These are phyloP conservation scores for Pararge aegeria DNA, from an alignment of 1,140 invertebrate species.

Conservation along the genomic window DNA sequence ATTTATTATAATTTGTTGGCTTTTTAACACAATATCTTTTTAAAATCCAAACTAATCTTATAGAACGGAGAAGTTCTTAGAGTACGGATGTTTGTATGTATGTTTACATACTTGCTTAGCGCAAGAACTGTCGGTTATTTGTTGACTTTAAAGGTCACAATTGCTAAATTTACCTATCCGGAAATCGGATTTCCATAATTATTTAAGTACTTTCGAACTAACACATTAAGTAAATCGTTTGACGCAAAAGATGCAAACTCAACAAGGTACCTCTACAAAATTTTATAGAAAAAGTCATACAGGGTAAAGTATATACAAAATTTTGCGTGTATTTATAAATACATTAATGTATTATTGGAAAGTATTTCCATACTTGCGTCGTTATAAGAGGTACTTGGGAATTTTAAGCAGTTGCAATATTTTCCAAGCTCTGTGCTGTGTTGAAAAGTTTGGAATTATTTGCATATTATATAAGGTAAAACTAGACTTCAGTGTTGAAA, in stretches of 20 bases:
- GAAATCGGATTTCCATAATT: neutral
- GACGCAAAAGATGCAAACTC: too few relatives aligned
- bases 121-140: too few relatives aligned
- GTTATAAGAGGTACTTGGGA: conserved; percentile 3
- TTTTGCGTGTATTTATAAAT: conserved; percentile 19
- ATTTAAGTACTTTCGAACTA: neutral
- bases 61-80: too few relatives aligned
- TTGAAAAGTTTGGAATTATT: conserved; percentile 4
- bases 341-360: conserved; percentile 20
- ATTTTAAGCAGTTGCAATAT: conserved; percentile 14
- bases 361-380: neutral
- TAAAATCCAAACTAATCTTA: too few relatives aligned
- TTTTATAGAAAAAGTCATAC: neutral
- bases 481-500: neutral
- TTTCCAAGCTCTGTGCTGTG: conserved; percentile 2
- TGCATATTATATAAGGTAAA: conserved; percentile 6
- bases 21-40: too few relatives aligned
- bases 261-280: too few relatives aligned
- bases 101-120: too few relatives aligned
- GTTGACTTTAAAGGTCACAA: too few relatives aligned
- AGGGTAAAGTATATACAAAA: conserved; percentile 8
- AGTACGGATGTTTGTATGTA: too few relatives aligned
- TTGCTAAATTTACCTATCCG: too few relatives aligned
- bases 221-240: too few relatives aligned
- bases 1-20: too few relatives aligned